Evolutionary conservation across 2,113 vertebrate species (phyloP).

Genomic region (Sylvietta virens): DNA sequence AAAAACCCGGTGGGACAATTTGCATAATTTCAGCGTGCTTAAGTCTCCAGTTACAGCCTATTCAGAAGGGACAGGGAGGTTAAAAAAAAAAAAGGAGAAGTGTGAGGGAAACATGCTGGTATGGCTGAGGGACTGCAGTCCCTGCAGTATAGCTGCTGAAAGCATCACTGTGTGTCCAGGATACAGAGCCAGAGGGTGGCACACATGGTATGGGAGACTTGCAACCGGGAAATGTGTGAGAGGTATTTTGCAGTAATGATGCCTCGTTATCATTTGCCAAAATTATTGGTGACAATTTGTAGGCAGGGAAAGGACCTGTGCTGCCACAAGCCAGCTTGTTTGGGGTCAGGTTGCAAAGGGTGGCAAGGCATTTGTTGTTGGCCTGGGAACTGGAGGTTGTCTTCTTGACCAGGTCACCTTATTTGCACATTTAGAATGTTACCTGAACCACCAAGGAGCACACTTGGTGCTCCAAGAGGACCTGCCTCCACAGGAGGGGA

Average conservation of each 20-base stretch:
- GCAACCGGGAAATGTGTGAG: rapidly evolving
- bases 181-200: rapidly evolving
- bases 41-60: neutral
- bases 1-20: constrained; percentile 1
- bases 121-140: neutral
- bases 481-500: neutral
- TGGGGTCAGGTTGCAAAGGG: neutral
- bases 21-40: neutral
- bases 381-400: neutral
- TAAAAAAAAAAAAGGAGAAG: neutral
- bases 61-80: neutral
- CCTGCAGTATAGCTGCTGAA: neutral
- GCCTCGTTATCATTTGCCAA: neutral
- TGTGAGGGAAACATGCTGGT: neutral
- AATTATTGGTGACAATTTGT: neutral
- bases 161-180: neutral
- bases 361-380: neutral
- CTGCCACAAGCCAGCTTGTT: neutral
- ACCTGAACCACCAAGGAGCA: neutral
- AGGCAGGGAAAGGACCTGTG: neutral
- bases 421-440: neutral
- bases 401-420: neutral
- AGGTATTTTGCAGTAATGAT: neutral
- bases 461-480: neutral
- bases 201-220: neutral